These are phyloP conservation scores for Tiliacea citrago DNA, from an alignment of 2,888 invertebrate species.

Conservation along the genomic window DNA sequence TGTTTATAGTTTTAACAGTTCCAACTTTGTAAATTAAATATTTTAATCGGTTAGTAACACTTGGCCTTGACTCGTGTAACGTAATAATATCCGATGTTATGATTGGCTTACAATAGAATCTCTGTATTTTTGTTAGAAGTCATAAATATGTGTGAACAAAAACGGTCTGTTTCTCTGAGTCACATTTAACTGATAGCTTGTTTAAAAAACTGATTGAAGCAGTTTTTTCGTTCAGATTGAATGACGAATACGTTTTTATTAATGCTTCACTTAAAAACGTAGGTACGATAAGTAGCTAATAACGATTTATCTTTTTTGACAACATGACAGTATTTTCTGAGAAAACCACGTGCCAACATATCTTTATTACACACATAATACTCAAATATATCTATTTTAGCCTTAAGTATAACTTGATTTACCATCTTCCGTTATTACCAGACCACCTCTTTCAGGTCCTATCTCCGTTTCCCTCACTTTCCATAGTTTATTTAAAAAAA, in stretches of 20 bases:
- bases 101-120: slow-evolving; percentile 61
- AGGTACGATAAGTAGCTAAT: slow-evolving; percentile 28
- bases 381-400: neutral
- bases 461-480: too few relatives aligned
- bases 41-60: slow-evolving; percentile 56
- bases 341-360: neutral
- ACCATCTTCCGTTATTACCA: too few relatives aligned
- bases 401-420: too few relatives aligned
- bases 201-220: slow-evolving; percentile 41
- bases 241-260: slow-evolving; percentile 11
- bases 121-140: slow-evolving; percentile 51
- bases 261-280: slow-evolving; percentile 18
- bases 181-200: slow-evolving; percentile 42
- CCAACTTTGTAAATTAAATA: slow-evolving; percentile 42
- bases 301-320: slow-evolving; percentile 24
- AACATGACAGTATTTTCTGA: slow-evolving; percentile 14
- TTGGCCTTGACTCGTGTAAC: slow-evolving; percentile 59
- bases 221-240: slow-evolving; percentile 16
- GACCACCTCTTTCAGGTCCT: too few relatives aligned
- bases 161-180: slow-evolving; percentile 57
- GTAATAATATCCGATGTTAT: slow-evolving; percentile 53
- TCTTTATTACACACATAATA: neutral
- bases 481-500: slow-evolving; percentile 20
- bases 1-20: slow-evolving; percentile 37
- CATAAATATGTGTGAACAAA: slow-evolving; percentile 57